Percentiles rank a stretch among this genome's conserved stretches.
Evolutionary conservation across 2,797 vertebrate species (phyloP).

Genomic region (Halcyon chelicuti): DNA sequence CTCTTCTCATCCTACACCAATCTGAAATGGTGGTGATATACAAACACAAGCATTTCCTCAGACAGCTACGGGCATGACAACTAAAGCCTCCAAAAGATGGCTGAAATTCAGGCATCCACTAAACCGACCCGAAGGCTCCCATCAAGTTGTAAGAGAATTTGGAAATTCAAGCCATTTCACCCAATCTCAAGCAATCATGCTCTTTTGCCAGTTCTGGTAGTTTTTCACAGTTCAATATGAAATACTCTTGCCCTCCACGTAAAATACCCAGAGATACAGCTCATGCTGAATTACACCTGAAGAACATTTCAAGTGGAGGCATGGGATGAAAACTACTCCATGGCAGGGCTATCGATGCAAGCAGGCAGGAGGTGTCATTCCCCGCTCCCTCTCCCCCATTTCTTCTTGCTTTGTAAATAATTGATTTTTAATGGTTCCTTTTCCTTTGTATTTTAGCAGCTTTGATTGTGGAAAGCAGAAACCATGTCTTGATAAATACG

Average conservation of each 20-base stretch:
- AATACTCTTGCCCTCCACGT: not conserved
- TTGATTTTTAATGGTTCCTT: not conserved
- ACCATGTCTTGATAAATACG: slow-evolving; percentile 25
- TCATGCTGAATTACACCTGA: not conserved
- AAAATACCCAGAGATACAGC: not conserved
- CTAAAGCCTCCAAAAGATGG: not conserved
- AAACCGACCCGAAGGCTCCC: not conserved
- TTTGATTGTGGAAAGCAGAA: slow-evolving; percentile 14
- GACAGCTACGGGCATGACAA: not conserved
- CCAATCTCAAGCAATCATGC: not conserved
- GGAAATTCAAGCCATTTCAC: not conserved
- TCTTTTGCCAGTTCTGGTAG: not conserved
- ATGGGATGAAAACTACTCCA: not conserved
- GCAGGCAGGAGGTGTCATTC: not conserved
- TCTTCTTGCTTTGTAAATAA: slow-evolving; percentile 7
- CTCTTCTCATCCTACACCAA: not conserved
- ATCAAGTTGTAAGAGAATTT: not conserved
- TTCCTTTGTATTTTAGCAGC: slow-evolving; percentile 27
- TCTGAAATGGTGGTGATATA: not conserved
- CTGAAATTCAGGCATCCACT: not conserved
- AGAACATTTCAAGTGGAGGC: not conserved
- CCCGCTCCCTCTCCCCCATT: not conserved
- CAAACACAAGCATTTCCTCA: not conserved
- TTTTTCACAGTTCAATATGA: not conserved
- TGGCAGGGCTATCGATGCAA: not conserved